These are phyloP conservation scores for Ariolimax columbianus DNA, from an alignment of 2,888 invertebrate species.

Conservation along the genomic window DNA sequence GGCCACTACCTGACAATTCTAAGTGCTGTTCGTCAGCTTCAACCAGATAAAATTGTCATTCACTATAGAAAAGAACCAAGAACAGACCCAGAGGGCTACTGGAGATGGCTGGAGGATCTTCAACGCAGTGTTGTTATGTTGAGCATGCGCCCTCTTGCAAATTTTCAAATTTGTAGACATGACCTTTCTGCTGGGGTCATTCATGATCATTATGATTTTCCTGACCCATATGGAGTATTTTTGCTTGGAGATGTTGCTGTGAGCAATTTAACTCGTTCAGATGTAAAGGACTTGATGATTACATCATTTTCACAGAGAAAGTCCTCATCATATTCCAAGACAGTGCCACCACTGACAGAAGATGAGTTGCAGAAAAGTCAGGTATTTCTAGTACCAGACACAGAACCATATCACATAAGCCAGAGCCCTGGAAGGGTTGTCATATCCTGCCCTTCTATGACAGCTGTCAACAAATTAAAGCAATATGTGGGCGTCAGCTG, in stretches of 20 bases:
- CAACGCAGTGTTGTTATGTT: slow-evolving; percentile 55
- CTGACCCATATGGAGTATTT: slow-evolving; percentile 53
- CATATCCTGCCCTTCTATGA: slow-evolving; percentile 52
- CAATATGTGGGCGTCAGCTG: slow-evolving; percentile 29
- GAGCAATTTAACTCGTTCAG: slow-evolving; percentile 49
- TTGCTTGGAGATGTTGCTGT: slow-evolving; percentile 54
- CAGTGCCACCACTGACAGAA: slow-evolving; percentile 12
- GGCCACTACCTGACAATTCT: slow-evolving; percentile 54
- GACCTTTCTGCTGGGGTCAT: slow-evolving; percentile 47
- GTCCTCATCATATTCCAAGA: neutral
- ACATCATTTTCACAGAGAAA: slow-evolving; percentile 23
- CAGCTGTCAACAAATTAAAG: slow-evolving; percentile 20
- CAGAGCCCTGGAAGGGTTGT: slow-evolving; percentile 31
- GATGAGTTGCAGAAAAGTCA: slow-evolving; percentile 35
- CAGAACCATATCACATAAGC: slow-evolving; percentile 51
- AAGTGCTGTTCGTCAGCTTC: slow-evolving; percentile 50
- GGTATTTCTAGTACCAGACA: slow-evolving; percentile 52
- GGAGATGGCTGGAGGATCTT: slow-evolving; percentile 57
- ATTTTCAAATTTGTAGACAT: slow-evolving; percentile 51
- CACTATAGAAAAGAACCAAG: slow-evolving; percentile 53
- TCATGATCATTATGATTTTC: slow-evolving; percentile 45
- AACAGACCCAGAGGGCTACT: slow-evolving; percentile 55
- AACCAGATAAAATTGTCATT: slow-evolving; percentile 55
- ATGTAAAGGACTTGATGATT: neutral
- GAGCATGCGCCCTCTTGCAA: slow-evolving; percentile 44